Base-by-base conservation (phyloP, 2,797 vertebrate species). In the Eleutherodactylus coqui region DNA sequence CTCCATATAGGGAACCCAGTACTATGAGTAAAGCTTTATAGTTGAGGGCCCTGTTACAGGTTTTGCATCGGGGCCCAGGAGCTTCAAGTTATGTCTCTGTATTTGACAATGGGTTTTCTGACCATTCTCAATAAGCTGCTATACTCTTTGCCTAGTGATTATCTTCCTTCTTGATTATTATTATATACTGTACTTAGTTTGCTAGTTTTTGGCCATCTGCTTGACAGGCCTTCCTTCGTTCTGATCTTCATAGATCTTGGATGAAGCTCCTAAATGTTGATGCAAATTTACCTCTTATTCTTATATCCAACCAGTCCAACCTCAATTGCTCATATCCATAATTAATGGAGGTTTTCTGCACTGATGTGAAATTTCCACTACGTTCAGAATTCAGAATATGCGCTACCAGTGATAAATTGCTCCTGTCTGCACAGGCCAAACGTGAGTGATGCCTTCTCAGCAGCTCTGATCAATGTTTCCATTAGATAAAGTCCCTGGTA, bases 381-480 rank as follows among this genome's bases (percentile, higher is more conserved):
- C 49, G 73, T 79, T 80, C 82, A 80, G 86, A 75, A 75, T 79
- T 77, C 75, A 79, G 83, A 84, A 55, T 69, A 76, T 60, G 77
- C 67, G 36, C 55, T 84, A 21, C 82, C 29, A 36, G 55, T 87
- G 81, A 87, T 84, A 38, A 45, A 87, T 87, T 8, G 82, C 86
- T 45, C 32, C 82, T 87, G 86, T 87, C 86, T 80, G 41, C 47
- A 69, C 76, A 47, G 82, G 53, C 55, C 82, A 41, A 75, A 17
- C n/a, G 41, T 87, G 86, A 87, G 76, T 84, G 86, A 87, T 87
- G 86, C 58, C 86, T 87, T 87, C 82, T 87, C 86, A 84, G 77
- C 77, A 69, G 86, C 82, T 67, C 67, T 87, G 86, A 87, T 87
- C 86, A 87, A 87, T 87, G 86, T 87, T 87, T 87, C 86, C 86